phyloP scores from a whole-genome alignment of 2,888 invertebrate species.

The Cybosia mesomella region DNA sequence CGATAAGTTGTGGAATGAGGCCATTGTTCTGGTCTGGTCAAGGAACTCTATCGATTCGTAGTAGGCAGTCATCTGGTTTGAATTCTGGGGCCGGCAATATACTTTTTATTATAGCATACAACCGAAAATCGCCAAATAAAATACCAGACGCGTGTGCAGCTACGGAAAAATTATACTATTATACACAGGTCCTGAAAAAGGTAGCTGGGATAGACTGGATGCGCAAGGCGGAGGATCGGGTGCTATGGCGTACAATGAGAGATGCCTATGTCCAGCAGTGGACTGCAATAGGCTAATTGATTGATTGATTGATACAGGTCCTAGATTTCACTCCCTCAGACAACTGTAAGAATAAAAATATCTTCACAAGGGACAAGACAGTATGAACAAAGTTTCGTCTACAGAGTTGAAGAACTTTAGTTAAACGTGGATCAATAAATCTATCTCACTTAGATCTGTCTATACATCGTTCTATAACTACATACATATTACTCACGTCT shows the following conservation, averaged over 20 bases:
- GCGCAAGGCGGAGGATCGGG: too few relatives aligned
- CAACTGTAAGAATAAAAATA: neutral
- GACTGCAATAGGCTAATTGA: too few relatives aligned
- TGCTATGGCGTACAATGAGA: too few relatives aligned
- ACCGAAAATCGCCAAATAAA: too few relatives aligned
- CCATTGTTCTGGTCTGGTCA: constrained; percentile 27
- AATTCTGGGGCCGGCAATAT: neutral
- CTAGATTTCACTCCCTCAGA: neutral
- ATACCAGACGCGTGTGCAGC: too few relatives aligned
- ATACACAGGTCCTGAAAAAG: too few relatives aligned
- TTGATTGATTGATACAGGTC: too few relatives aligned
- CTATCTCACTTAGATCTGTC: constrained; percentile 2
- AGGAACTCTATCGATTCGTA: constrained; percentile 35
- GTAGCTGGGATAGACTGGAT: too few relatives aligned
- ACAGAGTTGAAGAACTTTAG: constrained; percentile 52
- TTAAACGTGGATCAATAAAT: constrained; percentile 45
- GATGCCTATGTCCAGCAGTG: too few relatives aligned
- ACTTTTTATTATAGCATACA: neutral
- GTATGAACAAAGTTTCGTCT: neutral
- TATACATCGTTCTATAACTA: neutral
- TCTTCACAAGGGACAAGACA: neutral
- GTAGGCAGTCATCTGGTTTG: neutral
- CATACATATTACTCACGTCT: neutral
- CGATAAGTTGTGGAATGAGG: constrained; percentile 22
- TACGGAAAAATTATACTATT: too few relatives aligned